phyloP scores from a whole-genome alignment of 2,113 vertebrate genomes.

The Gobiocypris rarus region DNA sequence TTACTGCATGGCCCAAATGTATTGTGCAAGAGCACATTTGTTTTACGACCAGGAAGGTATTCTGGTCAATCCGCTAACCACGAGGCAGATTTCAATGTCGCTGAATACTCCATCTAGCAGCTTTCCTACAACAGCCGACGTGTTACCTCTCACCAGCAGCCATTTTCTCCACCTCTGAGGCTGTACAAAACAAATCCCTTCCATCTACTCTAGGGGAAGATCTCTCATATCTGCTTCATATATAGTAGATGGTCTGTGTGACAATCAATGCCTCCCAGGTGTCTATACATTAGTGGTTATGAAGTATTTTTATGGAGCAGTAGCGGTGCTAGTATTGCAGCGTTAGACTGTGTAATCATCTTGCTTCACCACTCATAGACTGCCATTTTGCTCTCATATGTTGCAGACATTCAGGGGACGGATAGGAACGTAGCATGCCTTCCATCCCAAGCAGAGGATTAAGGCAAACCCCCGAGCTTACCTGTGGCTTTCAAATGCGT shows the following conservation, averaged over 20 bases:
- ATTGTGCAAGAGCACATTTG: constrained; percentile 12
- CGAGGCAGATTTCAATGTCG: background rate
- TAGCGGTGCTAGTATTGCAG: background rate
- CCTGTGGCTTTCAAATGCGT: constrained; percentile 57
- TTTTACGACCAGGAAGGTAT: background rate
- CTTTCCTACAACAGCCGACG: background rate
- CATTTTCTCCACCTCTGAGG: constrained; percentile 6
- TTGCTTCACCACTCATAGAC: background rate
- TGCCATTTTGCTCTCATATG: constrained; percentile 27
- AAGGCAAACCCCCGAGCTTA: constrained; percentile 60
- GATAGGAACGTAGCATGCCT: constrained; percentile 46
- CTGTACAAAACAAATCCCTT: background rate
- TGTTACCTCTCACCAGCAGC: background rate
- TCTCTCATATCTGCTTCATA: constrained; percentile 15
- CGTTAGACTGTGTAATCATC: constrained; percentile 27
- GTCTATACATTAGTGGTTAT: constrained; percentile 14
- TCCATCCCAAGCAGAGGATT: constrained; percentile 65
- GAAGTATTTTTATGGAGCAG: background rate
- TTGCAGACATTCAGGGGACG: constrained; percentile 4
- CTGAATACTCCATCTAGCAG: background rate
- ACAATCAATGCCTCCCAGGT: background rate
- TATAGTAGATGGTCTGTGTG: background rate
- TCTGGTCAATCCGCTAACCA: constrained; percentile 20
- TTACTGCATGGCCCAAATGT: constrained; percentile 26
- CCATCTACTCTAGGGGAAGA: background rate